Base-by-base conservation (phyloP, 2,113 vertebrate genomes). In the Cochlearius cochlearius region DNA sequence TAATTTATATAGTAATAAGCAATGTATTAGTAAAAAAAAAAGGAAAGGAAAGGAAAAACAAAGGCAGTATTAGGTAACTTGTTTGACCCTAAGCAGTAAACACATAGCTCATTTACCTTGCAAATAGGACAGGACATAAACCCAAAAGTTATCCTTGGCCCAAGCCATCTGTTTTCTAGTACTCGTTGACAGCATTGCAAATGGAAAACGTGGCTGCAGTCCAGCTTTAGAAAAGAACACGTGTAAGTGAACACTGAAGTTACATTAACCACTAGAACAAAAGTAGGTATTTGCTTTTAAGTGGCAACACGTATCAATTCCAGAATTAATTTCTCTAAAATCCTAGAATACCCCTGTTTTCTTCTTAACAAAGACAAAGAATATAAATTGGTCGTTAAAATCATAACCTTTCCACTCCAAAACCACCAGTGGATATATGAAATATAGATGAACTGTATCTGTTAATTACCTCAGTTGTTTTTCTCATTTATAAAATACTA, bases 81-180 rank as follows among this genome's bases (percentile, higher is more conserved):
- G 25, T 64, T 73, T 84, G 47, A 77, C 12, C 55, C 52, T 23
- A 38, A 18, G 38, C 41, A 94, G 88, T 50, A 71, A 94, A 49
- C 27, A 86, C 3, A 19, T 8, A 55, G 52, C 22, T 81, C 56
- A 60, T 90, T 96, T 97, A 99, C 99, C 99, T 99, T 99, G 97
- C 99, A 99, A 95, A 99, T 99, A 45, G 99, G 99, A 98, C 99
- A 99, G 84, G 99, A 98, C 99, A 99, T 99, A 97, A 99, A 99
- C 25, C 99, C 99, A 53, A 99, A 99, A 7, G 99, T 99, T 97
- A 99, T 99, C 88, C 99, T 98, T 64, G 99, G 99, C 45, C 99
- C 99, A 45, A 99, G 99, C 99, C 99, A 99, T 90, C 99, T 98
- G 95, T 99, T 99, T 94, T 99, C 99, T 78, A 99, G 98, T 62